Conservation (phyloP, 2,113 vertebrate species). For the Morone saxatilis region DNA sequence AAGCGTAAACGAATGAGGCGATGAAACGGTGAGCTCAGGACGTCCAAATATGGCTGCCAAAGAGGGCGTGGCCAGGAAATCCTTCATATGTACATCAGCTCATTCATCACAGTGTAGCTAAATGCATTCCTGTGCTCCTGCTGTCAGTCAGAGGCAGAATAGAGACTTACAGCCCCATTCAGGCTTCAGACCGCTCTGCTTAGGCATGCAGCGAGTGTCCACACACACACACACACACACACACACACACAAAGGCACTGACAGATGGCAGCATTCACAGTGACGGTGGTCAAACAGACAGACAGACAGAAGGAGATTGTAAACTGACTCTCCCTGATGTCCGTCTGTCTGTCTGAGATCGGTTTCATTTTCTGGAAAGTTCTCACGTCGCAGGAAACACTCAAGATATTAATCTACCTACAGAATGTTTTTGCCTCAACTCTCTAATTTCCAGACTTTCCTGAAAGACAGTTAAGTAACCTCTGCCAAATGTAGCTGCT, state of each 20-base stretch:
- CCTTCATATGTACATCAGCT: constrained; percentile 56
- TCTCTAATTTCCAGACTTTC: too few species aligned
- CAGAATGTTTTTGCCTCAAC: too few species aligned
- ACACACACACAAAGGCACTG: constrained; percentile 34
- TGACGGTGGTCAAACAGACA: constrained; percentile 53
- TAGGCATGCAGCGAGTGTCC: constrained; percentile 54
- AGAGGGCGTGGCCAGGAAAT: constrained; percentile 36
- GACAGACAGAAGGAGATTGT: constrained; percentile 47
- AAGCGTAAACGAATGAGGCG: background rate
- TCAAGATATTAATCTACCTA: too few species aligned
- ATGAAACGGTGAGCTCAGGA: background rate
- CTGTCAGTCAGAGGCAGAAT: constrained; percentile 66
- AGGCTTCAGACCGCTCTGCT: constrained; percentile 40
- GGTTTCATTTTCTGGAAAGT: background rate
- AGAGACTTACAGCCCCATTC: constrained; percentile 54
- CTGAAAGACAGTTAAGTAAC: too few species aligned
- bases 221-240: constrained; percentile 48
- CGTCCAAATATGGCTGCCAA: constrained; percentile 47
- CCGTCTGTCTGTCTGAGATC: constrained; percentile 38
- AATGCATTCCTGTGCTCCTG: constrained; percentile 58
- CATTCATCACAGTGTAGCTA: constrained; percentile 45
- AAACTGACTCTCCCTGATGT: constrained; percentile 34
- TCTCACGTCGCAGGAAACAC: background rate
- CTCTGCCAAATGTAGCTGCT: too few species aligned
- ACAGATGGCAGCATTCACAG: constrained; percentile 71